These are phyloP conservation scores for Dissostichus mawsoni DNA, from an alignment of 2,113 vertebrate genomes.

Conservation along the genomic window DNA sequence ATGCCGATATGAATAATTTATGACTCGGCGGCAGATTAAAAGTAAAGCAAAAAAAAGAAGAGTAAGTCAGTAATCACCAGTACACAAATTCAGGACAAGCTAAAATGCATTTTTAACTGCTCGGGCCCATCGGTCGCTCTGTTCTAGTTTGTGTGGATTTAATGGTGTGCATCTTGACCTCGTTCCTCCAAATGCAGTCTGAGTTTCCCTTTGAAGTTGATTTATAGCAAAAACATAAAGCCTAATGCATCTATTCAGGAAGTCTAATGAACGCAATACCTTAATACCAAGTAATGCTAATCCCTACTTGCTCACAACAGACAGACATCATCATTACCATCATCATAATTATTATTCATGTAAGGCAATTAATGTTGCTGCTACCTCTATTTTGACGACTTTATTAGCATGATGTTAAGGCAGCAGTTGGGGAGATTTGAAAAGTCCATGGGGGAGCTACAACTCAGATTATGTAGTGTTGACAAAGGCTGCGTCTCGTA, in stretches of 20 bases:
- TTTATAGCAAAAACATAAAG: slow-evolving; percentile 72
- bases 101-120: slow-evolving; percentile 84
- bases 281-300: slow-evolving; percentile 73
- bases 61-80: slow-evolving; percentile 79
- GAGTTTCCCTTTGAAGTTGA: slow-evolving; percentile 79
- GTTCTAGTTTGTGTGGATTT: slow-evolving; percentile 78
- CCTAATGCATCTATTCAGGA: slow-evolving; percentile 72
- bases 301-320: slow-evolving; percentile 68
- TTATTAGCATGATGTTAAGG: slow-evolving; percentile 70
- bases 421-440: slow-evolving; percentile 54
- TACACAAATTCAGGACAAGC: slow-evolving; percentile 86
- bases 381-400: slow-evolving; percentile 73
- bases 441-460: slow-evolving; percentile 42
- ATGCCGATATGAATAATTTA: slow-evolving; percentile 82
- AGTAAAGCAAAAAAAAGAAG: slow-evolving; percentile 61
- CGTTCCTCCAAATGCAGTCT: slow-evolving; percentile 77
- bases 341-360: slow-evolving; percentile 81
- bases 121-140: slow-evolving; percentile 73
- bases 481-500: slow-evolving; percentile 16
- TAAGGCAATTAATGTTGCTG: slow-evolving; percentile 76
- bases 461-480: slow-evolving; percentile 42
- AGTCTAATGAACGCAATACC: slow-evolving; percentile 76
- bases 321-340: slow-evolving; percentile 75
- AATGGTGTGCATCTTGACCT: slow-evolving; percentile 81
- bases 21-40: slow-evolving; percentile 80